Base-by-base conservation (phyloP, 2,888 invertebrate species). In the Dynastes grantii region DNA sequence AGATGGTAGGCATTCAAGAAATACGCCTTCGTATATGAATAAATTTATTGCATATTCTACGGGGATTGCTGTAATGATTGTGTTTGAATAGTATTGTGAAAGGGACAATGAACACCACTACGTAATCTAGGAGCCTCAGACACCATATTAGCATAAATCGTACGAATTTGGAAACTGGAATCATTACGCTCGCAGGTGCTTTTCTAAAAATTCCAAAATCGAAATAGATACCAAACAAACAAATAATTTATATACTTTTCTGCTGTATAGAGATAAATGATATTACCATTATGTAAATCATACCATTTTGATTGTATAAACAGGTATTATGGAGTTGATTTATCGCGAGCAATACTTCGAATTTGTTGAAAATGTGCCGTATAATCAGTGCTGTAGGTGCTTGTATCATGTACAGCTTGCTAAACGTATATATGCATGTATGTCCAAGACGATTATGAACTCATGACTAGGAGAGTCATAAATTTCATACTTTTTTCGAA, bases 401-500 rank as follows among this genome's bases (percentile, higher is more conserved):
- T 2, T 53, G 53, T 51, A 73, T 58, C 27, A 61, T 22, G 4
- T 45, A 40, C 11, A 9, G 11, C 45, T 45, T 8, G 45, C 11
- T 45, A 45, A 8, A 8, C 11, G 11, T 8, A 11, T 45, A 45
- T 45, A 45, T 11, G 8, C 8, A 11, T 45, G 45, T 45, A 73
- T 40, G 40, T 16, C 9, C 37, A 40, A 58, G 22, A 73, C 51
- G 68, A 51, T 68, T 68, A 68, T 45, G 13, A 65, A 65, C 65
- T 40, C 37, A 40, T 29, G 68, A 22, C 68, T 68, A 68, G 68
- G 51, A 51, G 68, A 49, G n/a, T 51, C 27, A 68, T 68, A 68
- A 68, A 68, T 68, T 68, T 68, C 68, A 51, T 68, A 68, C 68
- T 68, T 68, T 22, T 68, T 73, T 58, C 58, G 73, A 73, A 73